phyloP scores from a whole-genome alignment of 2,888 invertebrate species.

The Torymus auratus region DNA sequence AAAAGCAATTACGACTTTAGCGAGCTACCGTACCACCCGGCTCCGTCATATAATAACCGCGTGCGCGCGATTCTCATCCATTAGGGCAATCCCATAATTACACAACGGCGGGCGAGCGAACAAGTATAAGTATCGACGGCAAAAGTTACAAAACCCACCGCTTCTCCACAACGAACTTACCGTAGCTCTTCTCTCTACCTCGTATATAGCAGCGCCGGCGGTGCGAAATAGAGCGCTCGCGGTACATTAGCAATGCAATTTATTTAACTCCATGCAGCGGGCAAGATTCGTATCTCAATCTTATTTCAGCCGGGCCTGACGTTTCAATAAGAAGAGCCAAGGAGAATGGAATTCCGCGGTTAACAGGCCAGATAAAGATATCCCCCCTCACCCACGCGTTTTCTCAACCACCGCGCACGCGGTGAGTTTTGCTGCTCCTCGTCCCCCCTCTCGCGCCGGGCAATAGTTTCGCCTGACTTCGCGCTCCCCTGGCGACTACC shows the following conservation, averaged over 20 bases:
- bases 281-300: slow-evolving; percentile 43
- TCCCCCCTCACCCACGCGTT: too few species aligned
- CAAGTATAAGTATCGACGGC: background rate
- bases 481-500: slow-evolving; percentile 57
- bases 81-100: slow-evolving; percentile 36
- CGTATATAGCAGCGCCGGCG: too few species aligned
- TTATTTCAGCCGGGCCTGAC: slow-evolving; percentile 27
- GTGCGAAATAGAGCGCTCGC: background rate
- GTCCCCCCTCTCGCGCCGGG: background rate
- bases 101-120: background rate
- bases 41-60: too few species aligned
- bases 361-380: slow-evolving; percentile 50
- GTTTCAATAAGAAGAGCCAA: slow-evolving; percentile 35
- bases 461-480: slow-evolving; percentile 43
- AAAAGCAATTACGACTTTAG: slow-evolving; percentile 41
- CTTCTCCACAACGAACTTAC: too few species aligned
- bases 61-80: background rate
- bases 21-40: too few species aligned
- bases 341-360: slow-evolving; percentile 40
- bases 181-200: background rate
- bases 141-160: background rate
- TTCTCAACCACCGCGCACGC: background rate
- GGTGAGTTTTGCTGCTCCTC: slow-evolving; percentile 4
- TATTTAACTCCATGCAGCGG: slow-evolving; percentile 37
- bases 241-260: slow-evolving; percentile 25